Base-by-base conservation (phyloP, 2,113 vertebrate genomes). In the Panurus biarmicus region DNA sequence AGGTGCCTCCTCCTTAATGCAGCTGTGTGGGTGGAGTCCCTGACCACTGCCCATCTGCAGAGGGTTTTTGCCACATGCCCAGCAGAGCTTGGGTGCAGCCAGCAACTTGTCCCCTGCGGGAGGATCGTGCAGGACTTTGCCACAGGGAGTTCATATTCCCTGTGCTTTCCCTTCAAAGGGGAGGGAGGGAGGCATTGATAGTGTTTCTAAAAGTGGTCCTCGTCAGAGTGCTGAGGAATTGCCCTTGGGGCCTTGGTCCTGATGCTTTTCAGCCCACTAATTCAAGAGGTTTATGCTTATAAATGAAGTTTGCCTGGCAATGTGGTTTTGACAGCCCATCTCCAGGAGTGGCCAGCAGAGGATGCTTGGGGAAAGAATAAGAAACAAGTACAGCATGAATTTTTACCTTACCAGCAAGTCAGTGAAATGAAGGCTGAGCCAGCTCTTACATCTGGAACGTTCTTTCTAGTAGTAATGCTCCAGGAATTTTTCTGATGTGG, bases 301-400 rank as follows among this genome's bases (percentile, higher is more conserved):
- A 81, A 86, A 93, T 84, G 65, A 94, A 96, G 4, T 42, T 77
- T 47, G 11, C 67, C 65, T 74, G 40, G 5, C 28, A 24, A 4
- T 15, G 42, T 62, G 47, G 7, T 75, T 87, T 42, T 83, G 67
- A 23, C 70, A 92, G 94, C 89, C 69, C 42, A 0, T 74, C 91
- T 96, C 91, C 89, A 77, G 26, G 47, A 90, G 60, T 11, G 91
- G 89, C 96, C 94, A 96, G 93, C 91, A 96, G 94, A 96, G 94
- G 96, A 95, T 96, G 94, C 96, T 94, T 96, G 33, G 87, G 69
- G 89, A 71, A 94, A 94, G 91, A 96, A 14, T 28, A 92, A 95
- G 79, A 79, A 94, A 73, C 22, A 14, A 92, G 64, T 9, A 36
- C 44, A 87, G 80, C 38, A 13, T 4, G 36, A 67, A 84, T 87